These are phyloP conservation scores for Callithrix jacchus DNA, from an alignment of 2,113 vertebrate species.

Conservation along the genomic window DNA sequence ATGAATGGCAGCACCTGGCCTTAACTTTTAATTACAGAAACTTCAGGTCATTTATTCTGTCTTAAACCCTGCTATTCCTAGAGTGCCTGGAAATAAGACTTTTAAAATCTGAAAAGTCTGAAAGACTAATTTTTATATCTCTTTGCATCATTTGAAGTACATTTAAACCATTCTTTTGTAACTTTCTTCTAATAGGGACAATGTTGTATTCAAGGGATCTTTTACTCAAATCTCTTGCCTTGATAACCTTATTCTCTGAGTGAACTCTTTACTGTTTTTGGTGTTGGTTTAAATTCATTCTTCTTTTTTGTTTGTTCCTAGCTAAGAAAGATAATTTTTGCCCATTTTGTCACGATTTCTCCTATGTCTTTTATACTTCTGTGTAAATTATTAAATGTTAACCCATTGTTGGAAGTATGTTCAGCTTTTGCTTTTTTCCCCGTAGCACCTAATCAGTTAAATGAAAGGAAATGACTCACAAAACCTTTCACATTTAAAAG, in stretches of 20 bases:
- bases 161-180: constrained; percentile 24
- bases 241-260: not conserved
- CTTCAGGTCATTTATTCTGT: not conserved
- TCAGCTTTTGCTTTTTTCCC: not conserved
- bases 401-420: not conserved
- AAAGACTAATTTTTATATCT: not conserved
- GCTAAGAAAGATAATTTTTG: not conserved
- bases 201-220: not conserved
- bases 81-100: not conserved
- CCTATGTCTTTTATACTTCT: not conserved
- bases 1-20: too few relatives aligned
- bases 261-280: constrained; percentile 27
- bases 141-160: not conserved
- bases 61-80: not conserved
- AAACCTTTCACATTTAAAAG: not conserved
- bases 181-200: not conserved
- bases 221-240: not conserved
- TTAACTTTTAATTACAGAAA: constrained; percentile 14
- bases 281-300: not conserved
- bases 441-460: not conserved
- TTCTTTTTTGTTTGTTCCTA: constrained; percentile 40
- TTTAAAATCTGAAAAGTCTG: not conserved
- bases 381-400: constrained; percentile 20
- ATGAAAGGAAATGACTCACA: not conserved
- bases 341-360: not conserved